A percentile compares a stretch with the other conserved stretches of the same genome.
Conservation (phyloP, 2,113 vertebrate genomes). For the Serilophus lunatus region DNA sequence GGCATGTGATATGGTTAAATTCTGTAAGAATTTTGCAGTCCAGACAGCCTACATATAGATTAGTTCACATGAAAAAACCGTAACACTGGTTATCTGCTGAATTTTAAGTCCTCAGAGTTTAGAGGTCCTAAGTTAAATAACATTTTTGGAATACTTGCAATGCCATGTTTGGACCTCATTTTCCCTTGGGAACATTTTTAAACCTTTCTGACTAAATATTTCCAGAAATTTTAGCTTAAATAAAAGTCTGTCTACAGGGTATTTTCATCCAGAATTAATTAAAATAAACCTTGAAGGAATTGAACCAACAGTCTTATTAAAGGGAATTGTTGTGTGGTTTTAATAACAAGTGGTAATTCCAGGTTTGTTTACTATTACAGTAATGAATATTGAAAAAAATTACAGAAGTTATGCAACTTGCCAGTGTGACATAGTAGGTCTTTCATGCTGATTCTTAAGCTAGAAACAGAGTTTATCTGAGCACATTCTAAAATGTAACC, state of each 20-base stretch:
- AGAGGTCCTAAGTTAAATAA: neutral
- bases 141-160: neutral
- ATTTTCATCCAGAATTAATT: neutral
- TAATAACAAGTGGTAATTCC: neutral
- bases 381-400: neutral
- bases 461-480: neutral
- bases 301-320: neutral
- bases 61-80: neutral
- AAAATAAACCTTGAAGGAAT: neutral
- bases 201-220: neutral
- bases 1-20: fast-evolving
- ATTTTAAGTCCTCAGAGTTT: neutral
- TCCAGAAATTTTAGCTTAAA: neutral
- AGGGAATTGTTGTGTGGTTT: neutral
- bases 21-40: neutral
- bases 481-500: neutral
- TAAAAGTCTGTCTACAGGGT: neutral
- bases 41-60: neutral
- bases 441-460: neutral
- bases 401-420: neutral
- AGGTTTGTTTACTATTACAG: neutral
- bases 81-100: neutral
- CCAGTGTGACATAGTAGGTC: neutral
- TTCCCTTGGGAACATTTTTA: neutral
- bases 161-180: neutral